These are phyloP conservation scores for Sitta europaea DNA, from an alignment of 2,113 vertebrate genomes.

Conservation along the genomic window DNA sequence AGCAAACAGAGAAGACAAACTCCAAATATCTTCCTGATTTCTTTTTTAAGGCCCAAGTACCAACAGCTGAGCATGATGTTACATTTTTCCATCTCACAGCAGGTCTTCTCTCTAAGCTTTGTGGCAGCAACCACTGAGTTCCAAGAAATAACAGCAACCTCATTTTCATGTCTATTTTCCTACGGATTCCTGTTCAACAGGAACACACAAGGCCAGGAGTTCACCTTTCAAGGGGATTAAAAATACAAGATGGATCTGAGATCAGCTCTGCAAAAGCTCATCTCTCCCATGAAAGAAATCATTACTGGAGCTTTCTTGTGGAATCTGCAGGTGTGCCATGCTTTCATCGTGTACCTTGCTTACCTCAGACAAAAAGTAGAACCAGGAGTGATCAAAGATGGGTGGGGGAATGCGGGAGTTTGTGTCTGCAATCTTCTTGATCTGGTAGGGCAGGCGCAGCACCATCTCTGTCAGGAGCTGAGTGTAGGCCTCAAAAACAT, in stretches of 20 bases:
- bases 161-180: neutral
- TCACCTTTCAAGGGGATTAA: neutral
- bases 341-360: neutral
- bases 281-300: neutral
- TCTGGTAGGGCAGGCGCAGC: constrained; percentile 93
- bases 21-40: neutral
- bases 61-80: neutral
- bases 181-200: neutral
- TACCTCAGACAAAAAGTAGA: constrained; percentile 96
- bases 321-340: fast-evolving
- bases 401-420: constrained; percentile 93
- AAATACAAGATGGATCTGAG: neutral
- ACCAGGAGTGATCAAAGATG: constrained; percentile 98
- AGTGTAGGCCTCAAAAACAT: constrained; percentile 98
- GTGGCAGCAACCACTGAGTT: neutral
- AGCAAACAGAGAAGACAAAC: neutral
- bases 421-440: constrained; percentile 97
- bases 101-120: neutral
- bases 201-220: neutral
- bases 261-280: neutral
- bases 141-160: neutral
- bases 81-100: neutral
- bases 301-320: neutral
- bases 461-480: constrained; percentile 99
- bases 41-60: neutral